These are phyloP conservation scores for Dryococelus australis DNA, from an alignment of 2,888 invertebrate species.

Conservation along the genomic window DNA sequence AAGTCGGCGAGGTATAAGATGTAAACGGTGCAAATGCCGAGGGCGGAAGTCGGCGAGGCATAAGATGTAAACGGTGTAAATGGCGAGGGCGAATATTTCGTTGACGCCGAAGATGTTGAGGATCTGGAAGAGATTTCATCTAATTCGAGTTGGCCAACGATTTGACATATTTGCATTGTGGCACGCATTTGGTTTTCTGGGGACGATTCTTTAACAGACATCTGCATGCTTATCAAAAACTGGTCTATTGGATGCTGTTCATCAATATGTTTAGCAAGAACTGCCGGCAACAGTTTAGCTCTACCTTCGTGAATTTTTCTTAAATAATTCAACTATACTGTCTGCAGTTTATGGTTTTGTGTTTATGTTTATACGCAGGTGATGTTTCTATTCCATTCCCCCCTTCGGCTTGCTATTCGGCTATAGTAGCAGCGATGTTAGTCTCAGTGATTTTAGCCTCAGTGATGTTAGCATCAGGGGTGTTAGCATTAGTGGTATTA, in stretches of 20 bases:
- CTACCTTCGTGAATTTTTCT: neutral
- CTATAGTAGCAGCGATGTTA: neutral
- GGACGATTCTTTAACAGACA: neutral
- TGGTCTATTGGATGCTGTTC: neutral
- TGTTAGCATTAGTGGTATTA: neutral
- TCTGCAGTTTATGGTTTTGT: neutral
- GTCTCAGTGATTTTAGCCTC: too few relatives aligned
- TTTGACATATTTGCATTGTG: slow-evolving; percentile 17
- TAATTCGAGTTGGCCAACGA: slow-evolving; percentile 13
- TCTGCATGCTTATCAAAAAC: neutral
- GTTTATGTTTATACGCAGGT: neutral
- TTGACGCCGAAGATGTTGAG: neutral
- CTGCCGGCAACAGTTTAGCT: neutral
- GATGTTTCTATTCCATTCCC: neutral
- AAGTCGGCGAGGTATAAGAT: neutral
- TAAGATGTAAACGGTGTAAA: neutral
- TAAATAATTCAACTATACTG: neutral
- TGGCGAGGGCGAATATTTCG: neutral
- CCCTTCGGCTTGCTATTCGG: neutral
- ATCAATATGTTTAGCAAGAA: slow-evolving; percentile 4
- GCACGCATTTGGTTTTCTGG: slow-evolving; percentile 13
- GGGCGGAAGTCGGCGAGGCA: neutral
- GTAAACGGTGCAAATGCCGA: neutral
- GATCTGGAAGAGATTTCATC: slow-evolving; percentile 21
- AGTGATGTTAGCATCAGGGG: neutral